Evolutionary conservation across 2,797 vertebrate species (phyloP).

Genomic region (Adrianichthys oophorus): DNA sequence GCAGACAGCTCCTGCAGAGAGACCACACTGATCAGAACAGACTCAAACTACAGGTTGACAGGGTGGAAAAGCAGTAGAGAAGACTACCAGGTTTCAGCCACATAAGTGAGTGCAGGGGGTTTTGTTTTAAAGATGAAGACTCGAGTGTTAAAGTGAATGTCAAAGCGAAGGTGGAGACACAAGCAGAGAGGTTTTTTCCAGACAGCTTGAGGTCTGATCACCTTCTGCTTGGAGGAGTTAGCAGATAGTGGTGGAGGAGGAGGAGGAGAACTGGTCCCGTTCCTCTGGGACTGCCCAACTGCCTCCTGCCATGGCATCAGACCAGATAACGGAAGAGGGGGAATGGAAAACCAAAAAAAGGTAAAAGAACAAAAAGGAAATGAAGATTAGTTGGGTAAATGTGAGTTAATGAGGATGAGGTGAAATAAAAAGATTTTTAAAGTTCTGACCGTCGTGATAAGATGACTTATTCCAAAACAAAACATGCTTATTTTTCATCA

Average conservation of each 20-base stretch:
- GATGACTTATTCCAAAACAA: no score
- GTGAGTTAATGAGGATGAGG: neutral
- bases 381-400: neutral
- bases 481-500: neutral
- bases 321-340: constrained; percentile 15
- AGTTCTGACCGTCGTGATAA: neutral
- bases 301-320: constrained; percentile 49
- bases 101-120: neutral
- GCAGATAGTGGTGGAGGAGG: constrained; percentile 45
- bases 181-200: constrained; percentile 21
- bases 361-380: neutral
- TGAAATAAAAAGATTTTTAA: neutral
- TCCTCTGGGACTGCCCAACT: constrained; percentile 61
- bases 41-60: neutral
- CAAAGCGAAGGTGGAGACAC: neutral
- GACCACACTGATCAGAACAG: neutral
- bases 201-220: constrained; percentile 49
- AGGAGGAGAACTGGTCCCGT: constrained; percentile 55
- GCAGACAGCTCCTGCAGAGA: constrained; percentile 83
- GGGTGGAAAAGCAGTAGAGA: neutral
- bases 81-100: constrained; percentile 1
- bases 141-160: neutral
- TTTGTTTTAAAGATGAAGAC: neutral
- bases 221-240: constrained; percentile 69
- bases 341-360: constrained; percentile 20